Evolutionary conservation across 1,140 invertebrate species (phyloP).

Genomic region (Andrena cerasifolii): DNA sequence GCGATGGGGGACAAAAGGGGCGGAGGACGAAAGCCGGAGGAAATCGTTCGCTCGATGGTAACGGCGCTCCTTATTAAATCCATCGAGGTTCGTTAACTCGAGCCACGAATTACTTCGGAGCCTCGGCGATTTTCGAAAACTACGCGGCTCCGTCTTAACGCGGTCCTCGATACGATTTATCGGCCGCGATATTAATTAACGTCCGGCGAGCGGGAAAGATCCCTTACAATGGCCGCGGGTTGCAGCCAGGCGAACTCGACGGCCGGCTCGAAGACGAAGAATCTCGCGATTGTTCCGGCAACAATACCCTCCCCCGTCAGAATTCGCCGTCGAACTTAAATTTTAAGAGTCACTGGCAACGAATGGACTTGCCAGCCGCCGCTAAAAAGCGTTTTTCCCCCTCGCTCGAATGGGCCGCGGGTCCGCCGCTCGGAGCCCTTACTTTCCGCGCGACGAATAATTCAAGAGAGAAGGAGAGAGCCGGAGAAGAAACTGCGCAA

Average conservation of each 20-base stretch:
- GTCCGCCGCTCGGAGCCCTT: neutral
- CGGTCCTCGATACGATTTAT: conserved; percentile 37
- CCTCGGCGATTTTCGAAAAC: conserved; percentile 18
- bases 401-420: conserved; percentile 13
- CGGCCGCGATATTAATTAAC: conserved; percentile 50
- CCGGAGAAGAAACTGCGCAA: neutral
- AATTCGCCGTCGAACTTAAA: conserved; percentile 44
- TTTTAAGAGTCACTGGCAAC: conserved; percentile 45
- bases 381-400: conserved; percentile 32
- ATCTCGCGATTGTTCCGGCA: conserved; percentile 38
- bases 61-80: conserved; percentile 31
- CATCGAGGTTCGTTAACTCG: neutral
- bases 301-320: conserved; percentile 19
- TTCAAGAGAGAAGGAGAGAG: conserved; percentile 47
- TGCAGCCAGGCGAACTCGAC: conserved; percentile 7
- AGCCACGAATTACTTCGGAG: too few species aligned
- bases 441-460: conserved; percentile 57
- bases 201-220: conserved; percentile 37
- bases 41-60: neutral
- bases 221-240: conserved; percentile 39
- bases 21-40: too few species aligned
- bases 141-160: neutral
- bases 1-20: neutral
- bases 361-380: conserved; percentile 40
- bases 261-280: conserved; percentile 23